These are phyloP conservation scores for Pseudomugil gertrudae DNA, from an alignment of 2,797 vertebrate species.

Conservation along the genomic window DNA sequence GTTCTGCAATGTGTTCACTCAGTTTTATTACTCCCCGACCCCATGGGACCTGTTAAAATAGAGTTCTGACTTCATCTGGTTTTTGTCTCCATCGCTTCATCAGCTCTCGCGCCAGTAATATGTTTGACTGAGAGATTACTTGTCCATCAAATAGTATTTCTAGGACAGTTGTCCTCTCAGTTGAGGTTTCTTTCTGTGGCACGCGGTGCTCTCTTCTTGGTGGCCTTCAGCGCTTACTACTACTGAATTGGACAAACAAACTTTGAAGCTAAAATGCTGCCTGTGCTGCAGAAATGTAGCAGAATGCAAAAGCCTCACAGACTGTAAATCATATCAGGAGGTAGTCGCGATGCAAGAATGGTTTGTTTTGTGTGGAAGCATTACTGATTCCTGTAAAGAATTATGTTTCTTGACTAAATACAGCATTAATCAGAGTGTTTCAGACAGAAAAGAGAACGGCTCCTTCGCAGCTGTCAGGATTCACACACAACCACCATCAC, in stretches of 20 bases:
- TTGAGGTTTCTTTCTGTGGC: conserved; percentile 44
- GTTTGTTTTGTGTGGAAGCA: conserved; percentile 12
- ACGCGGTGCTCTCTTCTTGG: conserved; percentile 18
- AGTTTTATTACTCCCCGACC: conserved; percentile 54
- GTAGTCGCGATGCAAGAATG: conserved; percentile 4
- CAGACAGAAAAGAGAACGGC: background rate
- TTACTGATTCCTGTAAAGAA: conserved; percentile 22
- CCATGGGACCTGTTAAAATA: conserved; percentile 52
- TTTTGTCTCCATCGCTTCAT: conserved; percentile 59
- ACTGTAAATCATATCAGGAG: conserved; percentile 50
- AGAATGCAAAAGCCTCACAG: conserved; percentile 32
- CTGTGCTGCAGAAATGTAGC: conserved; percentile 19
- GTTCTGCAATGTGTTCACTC: conserved; percentile 62
- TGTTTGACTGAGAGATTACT: conserved; percentile 33
- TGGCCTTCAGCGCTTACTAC: conserved; percentile 24
- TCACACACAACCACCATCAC: conserved; percentile 9
- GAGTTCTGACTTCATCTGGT: conserved; percentile 66
- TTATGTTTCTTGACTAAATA: conserved; percentile 25
- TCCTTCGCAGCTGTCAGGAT: background rate
- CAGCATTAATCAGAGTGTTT: background rate
- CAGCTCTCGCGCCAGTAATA: conserved; percentile 21
- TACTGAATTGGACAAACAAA: conserved; percentile 45
- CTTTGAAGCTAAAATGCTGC: conserved; percentile 40
- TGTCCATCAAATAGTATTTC: conserved; percentile 30
- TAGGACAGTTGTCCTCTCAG: conserved; percentile 9